A percentile compares a stretch with the other conserved stretches of the same genome.
These are phyloP conservation scores for Hepsetus odoe DNA, from an alignment of 2,113 vertebrate species.

Conservation along the genomic window DNA sequence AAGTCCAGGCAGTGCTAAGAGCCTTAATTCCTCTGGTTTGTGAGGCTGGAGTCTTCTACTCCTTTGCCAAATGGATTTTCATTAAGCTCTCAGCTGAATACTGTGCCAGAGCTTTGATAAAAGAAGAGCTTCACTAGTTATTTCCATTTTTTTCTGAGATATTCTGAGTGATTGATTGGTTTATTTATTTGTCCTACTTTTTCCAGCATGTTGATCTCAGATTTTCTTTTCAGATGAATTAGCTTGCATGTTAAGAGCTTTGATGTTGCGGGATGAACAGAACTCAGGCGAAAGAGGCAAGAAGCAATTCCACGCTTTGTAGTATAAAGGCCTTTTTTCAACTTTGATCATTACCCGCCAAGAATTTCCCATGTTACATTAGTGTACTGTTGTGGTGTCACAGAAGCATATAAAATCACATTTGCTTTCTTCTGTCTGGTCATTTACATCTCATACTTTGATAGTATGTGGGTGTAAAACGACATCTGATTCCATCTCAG, in stretches of 20 bases:
- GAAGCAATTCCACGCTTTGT: constrained; percentile 49
- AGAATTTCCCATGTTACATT: constrained; percentile 32
- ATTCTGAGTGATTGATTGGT: neutral
- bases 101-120: constrained; percentile 47
- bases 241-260: constrained; percentile 43
- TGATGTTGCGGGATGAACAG: constrained; percentile 42
- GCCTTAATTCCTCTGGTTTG: constrained; percentile 40
- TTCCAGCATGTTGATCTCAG: constrained; percentile 29
- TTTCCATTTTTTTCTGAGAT: constrained; percentile 40
- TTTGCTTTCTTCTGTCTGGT: constrained; percentile 13
- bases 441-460: constrained; percentile 28
- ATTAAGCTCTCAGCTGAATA: constrained; percentile 44
- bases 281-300: constrained; percentile 34
- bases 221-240: constrained; percentile 39
- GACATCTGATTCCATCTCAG: neutral
- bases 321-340: constrained; percentile 16
- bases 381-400: constrained; percentile 9
- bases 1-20: constrained; percentile 40
- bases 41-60: constrained; percentile 34
- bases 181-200: constrained; percentile 11
- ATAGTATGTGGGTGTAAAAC: constrained; percentile 6
- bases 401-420: constrained; percentile 19
- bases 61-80: constrained; percentile 46
- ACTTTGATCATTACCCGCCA: constrained; percentile 32
- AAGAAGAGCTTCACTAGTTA: constrained; percentile 44